Evolutionary conservation across 2,797 vertebrate species (phyloP).

Genomic region (Microctenopoma lineatum): DNA sequence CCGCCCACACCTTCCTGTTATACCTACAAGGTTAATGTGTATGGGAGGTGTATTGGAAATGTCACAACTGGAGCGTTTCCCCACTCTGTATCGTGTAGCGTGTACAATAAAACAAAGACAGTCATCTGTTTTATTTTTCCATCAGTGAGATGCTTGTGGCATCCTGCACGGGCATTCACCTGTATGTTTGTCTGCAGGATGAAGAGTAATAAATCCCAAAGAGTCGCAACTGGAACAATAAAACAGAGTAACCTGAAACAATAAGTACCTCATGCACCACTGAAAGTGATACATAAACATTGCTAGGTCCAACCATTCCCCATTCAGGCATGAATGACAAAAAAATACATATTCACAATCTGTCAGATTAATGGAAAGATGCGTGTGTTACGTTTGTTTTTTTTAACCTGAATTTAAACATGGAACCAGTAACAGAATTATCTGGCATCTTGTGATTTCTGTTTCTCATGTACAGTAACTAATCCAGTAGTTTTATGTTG

Average conservation of each 20-base stretch:
- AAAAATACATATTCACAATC: not conserved
- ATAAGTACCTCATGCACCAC: too few species aligned
- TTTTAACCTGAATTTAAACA: not conserved
- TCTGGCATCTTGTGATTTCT: not conserved
- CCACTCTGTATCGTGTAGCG: constrained; percentile 39
- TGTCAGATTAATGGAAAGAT: not conserved
- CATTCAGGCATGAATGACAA: not conserved
- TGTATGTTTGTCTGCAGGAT: constrained; percentile 4
- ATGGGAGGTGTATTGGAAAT: constrained; percentile 74
- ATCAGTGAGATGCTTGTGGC: constrained; percentile 9
- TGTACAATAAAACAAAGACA: constrained; percentile 41
- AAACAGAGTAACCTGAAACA: constrained; percentile 9
- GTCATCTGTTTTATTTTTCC: constrained; percentile 52
- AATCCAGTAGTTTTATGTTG: not conserved
- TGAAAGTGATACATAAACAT: not conserved
- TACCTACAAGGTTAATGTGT: constrained; percentile 78
- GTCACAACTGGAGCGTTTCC: constrained; percentile 58
- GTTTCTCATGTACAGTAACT: not conserved
- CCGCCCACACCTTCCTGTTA: constrained; percentile 69
- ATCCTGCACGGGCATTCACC: constrained; percentile 1
- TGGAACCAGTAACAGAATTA: not conserved
- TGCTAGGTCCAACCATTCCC: not conserved
- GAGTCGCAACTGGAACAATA: not conserved
- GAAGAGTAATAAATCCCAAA: constrained; percentile 13
- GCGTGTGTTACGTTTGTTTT: not conserved